Base-by-base conservation (phyloP, 2,797 vertebrate species). In the Chloroceryle amazona region DNA sequence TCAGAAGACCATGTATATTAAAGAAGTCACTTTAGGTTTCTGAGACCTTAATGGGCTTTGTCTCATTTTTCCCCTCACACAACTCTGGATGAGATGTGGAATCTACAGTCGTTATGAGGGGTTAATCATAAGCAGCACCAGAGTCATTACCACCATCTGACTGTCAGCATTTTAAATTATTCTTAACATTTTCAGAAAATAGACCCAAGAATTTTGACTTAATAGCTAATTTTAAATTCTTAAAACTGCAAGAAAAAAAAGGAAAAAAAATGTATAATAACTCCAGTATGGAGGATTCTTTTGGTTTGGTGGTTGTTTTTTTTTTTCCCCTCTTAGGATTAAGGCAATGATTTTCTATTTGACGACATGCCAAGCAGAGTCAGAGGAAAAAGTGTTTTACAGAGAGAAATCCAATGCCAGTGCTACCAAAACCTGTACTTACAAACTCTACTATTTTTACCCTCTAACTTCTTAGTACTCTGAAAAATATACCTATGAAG, bases 11-110 rank as follows among this genome's bases (percentile, higher is more conserved):
- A 86, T 37, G 90, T 85, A 82, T 82, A 68, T 79, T 96, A 96
- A 97, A 98, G 91, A 95, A 97, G 76, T 63, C 79, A 94, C 92
- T 94, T 84, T 81, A 97, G 89, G 68, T 87, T 93, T 89, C 63
- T 90, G 81, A 94, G 85, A 94, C 84, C 94, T 97, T 96, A 97
- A 89, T 95, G 91, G 93, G 92, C 87, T 98, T 97, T 95, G 72
- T 83, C 81, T 96, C 71, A 70, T 87, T 95, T 94, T 74, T 1
- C 19, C 26, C 26, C 66, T 82, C 60, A 68, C 89, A 86, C 39
- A 86, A 57, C 75, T 93, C 84, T 94, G 92, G 58, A 37, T 95
- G 89, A 66, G 65, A 80, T 93, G 70, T 57, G 96, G 73, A 96
- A 97, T 66, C 93, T 88, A 46, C 49, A 87, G 10, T 42, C 23